Percentiles rank a stretch among this genome's conserved stretches.
Conservation (phyloP, 1,140 invertebrate genomes). For the Mycetomoellerius zeteki region DNA sequence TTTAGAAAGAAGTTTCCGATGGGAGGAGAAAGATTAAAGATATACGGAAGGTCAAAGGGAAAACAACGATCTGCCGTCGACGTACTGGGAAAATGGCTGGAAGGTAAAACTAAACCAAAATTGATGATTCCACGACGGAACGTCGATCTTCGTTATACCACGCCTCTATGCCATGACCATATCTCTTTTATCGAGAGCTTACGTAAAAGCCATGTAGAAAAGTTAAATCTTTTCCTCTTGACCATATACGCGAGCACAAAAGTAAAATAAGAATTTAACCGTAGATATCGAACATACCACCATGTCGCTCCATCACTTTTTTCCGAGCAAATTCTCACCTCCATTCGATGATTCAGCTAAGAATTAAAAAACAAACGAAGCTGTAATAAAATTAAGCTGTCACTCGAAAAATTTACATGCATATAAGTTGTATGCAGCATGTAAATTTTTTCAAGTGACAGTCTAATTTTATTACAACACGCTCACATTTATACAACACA, state of each 20-base stretch:
- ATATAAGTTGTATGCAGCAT: too few relatives aligned
- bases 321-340: background rate
- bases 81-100: background rate
- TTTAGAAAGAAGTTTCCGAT: background rate
- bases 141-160: constrained; percentile 46
- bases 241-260: background rate
- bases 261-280: background rate
- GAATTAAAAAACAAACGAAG: background rate
- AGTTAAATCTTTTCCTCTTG: constrained; percentile 27
- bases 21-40: constrained; percentile 34
- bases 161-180: background rate
- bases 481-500: too few relatives aligned
- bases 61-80: background rate
- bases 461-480: too few relatives aligned
- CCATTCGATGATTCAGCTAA: background rate
- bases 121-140: constrained; percentile 45
- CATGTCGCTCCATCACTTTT: background rate
- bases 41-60: background rate
- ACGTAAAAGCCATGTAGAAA: background rate
- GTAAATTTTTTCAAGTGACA: too few relatives aligned
- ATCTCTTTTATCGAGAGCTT: constrained; percentile 43
- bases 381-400: constrained; percentile 11
- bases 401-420: background rate
- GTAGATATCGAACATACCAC: background rate
- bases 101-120: constrained; percentile 38